Evolutionary conservation across 2,797 vertebrate genomes (phyloP).

Genomic region (Corythornis leucogaster): DNA sequence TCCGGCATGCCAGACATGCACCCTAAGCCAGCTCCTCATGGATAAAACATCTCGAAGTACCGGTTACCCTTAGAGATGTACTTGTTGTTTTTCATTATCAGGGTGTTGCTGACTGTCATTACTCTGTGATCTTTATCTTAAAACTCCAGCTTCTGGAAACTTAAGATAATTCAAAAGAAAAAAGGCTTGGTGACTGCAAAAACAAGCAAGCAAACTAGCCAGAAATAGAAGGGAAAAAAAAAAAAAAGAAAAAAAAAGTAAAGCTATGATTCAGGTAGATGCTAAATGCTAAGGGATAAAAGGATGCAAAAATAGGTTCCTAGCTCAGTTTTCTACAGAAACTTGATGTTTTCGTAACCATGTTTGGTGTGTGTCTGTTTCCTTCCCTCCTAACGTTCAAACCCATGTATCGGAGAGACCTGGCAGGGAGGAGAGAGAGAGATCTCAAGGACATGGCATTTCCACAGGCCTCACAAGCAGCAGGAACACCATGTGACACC

Average conservation of each 20-base stretch:
- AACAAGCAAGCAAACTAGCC: conserved; percentile 31
- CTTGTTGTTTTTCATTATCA: conserved; percentile 26
- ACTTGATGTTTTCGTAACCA: neutral
- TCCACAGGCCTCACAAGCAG: neutral
- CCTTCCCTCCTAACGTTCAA: neutral
- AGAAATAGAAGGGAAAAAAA: neutral
- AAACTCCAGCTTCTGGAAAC: conserved; percentile 43
- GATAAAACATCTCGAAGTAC: conserved; percentile 57
- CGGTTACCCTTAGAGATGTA: conserved; percentile 1
- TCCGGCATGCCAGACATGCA: conserved; percentile 5
- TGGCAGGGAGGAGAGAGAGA: neutral
- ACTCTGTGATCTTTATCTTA: conserved; percentile 51
- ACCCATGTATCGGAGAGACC: neutral
- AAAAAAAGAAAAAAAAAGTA: neutral
- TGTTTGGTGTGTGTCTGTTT: neutral
- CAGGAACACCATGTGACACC: rapidly evolving
- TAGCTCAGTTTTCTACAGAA: neutral
- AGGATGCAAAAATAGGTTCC: conserved; percentile 8
- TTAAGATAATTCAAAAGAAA: conserved; percentile 36
- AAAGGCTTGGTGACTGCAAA: conserved; percentile 13
- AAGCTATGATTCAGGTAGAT: conserved; percentile 47
- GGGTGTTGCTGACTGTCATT: neutral
- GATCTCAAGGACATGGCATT: neutral
- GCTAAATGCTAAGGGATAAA: conserved; percentile 27
- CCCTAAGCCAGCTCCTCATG: neutral